Base-by-base conservation (phyloP, 2,888 invertebrate genomes). In the Marronus borbonicus region DNA sequence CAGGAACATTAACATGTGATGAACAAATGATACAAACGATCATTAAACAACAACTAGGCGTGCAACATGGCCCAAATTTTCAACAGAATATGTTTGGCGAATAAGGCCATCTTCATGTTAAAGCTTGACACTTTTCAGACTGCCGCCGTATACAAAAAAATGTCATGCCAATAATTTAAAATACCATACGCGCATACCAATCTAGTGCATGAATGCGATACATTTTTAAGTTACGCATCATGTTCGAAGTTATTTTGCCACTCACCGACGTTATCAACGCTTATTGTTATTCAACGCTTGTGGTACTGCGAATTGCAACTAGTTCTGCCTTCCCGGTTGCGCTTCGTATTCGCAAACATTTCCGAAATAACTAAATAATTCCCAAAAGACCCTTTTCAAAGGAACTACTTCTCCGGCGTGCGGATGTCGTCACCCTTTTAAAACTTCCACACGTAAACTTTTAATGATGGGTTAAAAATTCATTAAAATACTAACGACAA, bases 391-490 rank as follows among this genome's bases (percentile, higher is more conserved):
- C 36, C 31, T 17, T 39, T 64, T 66, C 12, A 49, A 12, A 10
- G 66, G 24, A 31, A 39, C 24, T 49, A 24, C 20, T 2, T 17
- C 49, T 66, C 20, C 3, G 17, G 20, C 66, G 24, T 66, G 10
- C 66, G 20, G 20, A 17, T 66, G 24, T 49, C 20, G 44, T 66
- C 17, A 20, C n/a, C 20, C 66, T 66, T 39, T 44, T 66, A 49
- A 66, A 66, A 49, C 44, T 66, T 12, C 12, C 49, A 66, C n/a
- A 20, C 12, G 31, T 44, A 66, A 66, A 66, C 31, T 49, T 66
- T 66, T 66, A 66, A 66, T 62, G 31, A 62, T 62, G 62, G 62
- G 62, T 62, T 62, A 62, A 62, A 62, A 31, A 62, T 31, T 62
- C 62, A 62, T 62, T 62, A 62, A 62, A 62, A 62, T 62, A 20